phyloP scores from a whole-genome alignment of 2,113 vertebrate genomes.

The Platanista minor region DNA sequence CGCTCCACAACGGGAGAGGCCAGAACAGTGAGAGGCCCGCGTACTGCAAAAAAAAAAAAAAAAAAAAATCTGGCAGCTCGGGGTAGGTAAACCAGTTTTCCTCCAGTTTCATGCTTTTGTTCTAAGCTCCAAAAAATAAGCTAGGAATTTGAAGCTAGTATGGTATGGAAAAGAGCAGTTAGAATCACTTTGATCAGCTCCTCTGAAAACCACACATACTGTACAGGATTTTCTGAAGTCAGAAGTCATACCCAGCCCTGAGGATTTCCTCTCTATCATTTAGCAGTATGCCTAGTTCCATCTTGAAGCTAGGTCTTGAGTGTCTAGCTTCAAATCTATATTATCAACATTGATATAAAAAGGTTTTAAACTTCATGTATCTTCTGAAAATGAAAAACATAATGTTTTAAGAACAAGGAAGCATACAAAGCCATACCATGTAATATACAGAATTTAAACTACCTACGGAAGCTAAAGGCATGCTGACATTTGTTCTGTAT shows the following conservation, averaged over 20 bases:
- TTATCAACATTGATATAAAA: background rate
- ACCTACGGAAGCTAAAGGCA: background rate
- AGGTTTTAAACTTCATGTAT: background rate
- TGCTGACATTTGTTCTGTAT: background rate
- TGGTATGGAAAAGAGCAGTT: background rate
- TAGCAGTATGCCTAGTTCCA: background rate
- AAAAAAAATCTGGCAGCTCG: background rate
- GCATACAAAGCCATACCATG: background rate
- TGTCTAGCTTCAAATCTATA: background rate
- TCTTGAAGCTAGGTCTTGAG: background rate
- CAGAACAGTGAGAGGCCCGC: too few species aligned
- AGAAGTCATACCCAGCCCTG: background rate
- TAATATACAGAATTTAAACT: slow-evolving; percentile 21
- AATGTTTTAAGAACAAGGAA: slow-evolving; percentile 15
- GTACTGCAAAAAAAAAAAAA: too few species aligned
- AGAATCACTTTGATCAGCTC: background rate
- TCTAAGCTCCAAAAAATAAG: slow-evolving; percentile 28
- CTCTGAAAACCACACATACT: background rate
- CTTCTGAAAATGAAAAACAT: slow-evolving; percentile 26
- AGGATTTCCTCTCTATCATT: background rate
- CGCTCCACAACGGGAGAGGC: too few species aligned
- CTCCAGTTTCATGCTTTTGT: background rate
- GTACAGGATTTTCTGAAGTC: background rate
- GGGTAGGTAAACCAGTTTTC: background rate
- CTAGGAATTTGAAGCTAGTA: background rate